Base-by-base conservation (phyloP, 2,113 vertebrate species). In the Marmota monax region DNA sequence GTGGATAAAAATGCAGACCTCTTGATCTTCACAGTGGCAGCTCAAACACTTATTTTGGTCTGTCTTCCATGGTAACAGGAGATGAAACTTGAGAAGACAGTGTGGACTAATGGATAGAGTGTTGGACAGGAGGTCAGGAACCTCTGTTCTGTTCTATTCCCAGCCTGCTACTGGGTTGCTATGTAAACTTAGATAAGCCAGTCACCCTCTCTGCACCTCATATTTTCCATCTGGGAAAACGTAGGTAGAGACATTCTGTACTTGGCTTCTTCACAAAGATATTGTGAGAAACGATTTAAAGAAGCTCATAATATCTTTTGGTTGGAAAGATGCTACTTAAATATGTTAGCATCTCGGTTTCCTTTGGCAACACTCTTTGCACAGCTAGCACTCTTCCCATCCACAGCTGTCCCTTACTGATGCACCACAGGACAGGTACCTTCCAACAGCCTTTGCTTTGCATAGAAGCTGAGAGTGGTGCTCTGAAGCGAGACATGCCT, bases 161-260 rank as follows among this genome's bases (percentile, higher is more conserved):
- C 93, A 96, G 94, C 89, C 91, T 84, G 88, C 95, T 89, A 2
- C 95, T 80, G 79, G 83, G 91, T 90, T 96, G 89, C 96, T 96
- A 17, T 96, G 93, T 97, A 95, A 93, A 95, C 96, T 92, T 56
- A 91, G 88, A 94, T 96, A 85, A 92, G 88, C 90, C 85, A 84
- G 42, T 56, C 67, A 83, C 37, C 67, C 92, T 73, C 34, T 96
- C 74, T 74, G 85, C 61, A 73, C 72, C 78, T 96, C 94, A 61
- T 92, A 37, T 84, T 97, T 97, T 95, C 91, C 88, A 58, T 86
- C 92, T 95, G 65, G 77, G 65, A 96, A 97, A 94, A 93, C 42
- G 45, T 88, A 96, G 95, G 94, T 96, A 90, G 79, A 97, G 69
- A 97, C 63, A 84, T 84, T 93, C 93, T 37, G 76, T 94, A 67